phyloP scores from a whole-genome alignment of 2,113 vertebrate species.

The Pyxicephalus adspersus region DNA sequence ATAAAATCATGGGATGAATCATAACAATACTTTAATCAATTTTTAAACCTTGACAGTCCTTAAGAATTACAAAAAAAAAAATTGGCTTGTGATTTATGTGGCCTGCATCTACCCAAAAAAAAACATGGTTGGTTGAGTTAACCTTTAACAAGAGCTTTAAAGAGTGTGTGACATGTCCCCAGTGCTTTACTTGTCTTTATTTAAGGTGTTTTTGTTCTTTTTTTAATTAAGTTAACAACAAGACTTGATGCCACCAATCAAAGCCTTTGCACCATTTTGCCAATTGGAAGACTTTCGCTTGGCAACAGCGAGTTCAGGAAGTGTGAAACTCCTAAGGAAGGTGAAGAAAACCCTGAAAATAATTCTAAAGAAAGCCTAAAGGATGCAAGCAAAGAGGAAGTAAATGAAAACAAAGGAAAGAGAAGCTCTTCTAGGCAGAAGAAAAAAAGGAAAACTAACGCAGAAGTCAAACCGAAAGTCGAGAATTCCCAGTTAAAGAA shows the following conservation, averaged over 20 bases:
- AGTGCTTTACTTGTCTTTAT: too few relatives aligned
- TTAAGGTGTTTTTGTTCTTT: conserved; percentile 12
- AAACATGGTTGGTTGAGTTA: too few relatives aligned
- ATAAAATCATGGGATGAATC: too few relatives aligned
- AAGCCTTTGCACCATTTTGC: conserved; percentile 26
- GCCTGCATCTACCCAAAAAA: too few relatives aligned
- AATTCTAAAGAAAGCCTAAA: background rate
- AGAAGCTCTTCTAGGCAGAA: background rate
- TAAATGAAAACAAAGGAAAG: background rate
- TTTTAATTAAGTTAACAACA: conserved; percentile 46
- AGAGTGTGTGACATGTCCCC: too few relatives aligned
- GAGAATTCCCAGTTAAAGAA: conserved; percentile 57
- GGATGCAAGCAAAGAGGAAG: conserved; percentile 15
- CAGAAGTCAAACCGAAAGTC: conserved; percentile 10
- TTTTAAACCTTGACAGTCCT: too few relatives aligned
- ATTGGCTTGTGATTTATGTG: too few relatives aligned
- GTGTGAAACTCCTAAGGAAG: conserved; percentile 49
- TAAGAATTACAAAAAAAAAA: too few relatives aligned
- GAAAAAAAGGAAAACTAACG: background rate
- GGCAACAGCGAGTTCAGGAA: conserved; percentile 26
- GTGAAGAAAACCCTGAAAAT: too few relatives aligned
- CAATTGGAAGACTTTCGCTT: conserved; percentile 41
- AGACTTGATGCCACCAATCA: conserved; percentile 51
- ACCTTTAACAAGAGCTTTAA: too few relatives aligned
- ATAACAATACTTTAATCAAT: too few relatives aligned